phyloP scores from a whole-genome alignment of 2,113 vertebrate genomes.

The Gallinago media region DNA sequence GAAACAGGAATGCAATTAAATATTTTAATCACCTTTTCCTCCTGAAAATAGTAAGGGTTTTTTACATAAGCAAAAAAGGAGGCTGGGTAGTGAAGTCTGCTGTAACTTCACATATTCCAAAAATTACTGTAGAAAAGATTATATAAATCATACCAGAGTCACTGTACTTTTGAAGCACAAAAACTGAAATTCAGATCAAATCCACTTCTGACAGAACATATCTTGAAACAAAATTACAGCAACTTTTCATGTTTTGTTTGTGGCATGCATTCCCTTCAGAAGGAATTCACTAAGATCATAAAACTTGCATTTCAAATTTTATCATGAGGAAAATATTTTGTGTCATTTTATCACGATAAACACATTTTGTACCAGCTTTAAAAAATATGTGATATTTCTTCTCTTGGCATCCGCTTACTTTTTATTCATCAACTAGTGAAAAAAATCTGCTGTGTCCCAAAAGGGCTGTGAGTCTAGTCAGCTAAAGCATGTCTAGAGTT shows the following conservation, averaged over 20 bases:
- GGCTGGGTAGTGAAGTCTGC: not conserved
- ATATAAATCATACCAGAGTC: not conserved
- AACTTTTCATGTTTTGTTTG: not conserved
- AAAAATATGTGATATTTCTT: constrained; percentile 13
- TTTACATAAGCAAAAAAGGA: not conserved
- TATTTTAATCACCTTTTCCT: not conserved
- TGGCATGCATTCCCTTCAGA: not conserved
- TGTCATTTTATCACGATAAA: constrained; percentile 22
- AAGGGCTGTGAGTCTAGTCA: not conserved
- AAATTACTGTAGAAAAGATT: not conserved
- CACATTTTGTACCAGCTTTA: not conserved
- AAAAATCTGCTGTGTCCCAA: not conserved
- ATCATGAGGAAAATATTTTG: not conserved
- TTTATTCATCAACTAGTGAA: constrained; percentile 46
- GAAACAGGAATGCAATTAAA: not conserved
- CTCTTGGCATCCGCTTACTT: constrained; percentile 33
- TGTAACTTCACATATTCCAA: not conserved
- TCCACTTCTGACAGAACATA: not conserved
- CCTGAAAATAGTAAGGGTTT: not conserved
- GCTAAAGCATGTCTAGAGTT: not conserved
- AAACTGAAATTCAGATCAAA: not conserved
- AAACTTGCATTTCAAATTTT: constrained; percentile 40
- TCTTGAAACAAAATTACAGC: not conserved
- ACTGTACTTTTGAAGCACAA: not conserved
- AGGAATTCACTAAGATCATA: not conserved